Evolutionary conservation across 2,888 invertebrate genomes (phyloP).

Genomic region (Auanema sp.): DNA sequence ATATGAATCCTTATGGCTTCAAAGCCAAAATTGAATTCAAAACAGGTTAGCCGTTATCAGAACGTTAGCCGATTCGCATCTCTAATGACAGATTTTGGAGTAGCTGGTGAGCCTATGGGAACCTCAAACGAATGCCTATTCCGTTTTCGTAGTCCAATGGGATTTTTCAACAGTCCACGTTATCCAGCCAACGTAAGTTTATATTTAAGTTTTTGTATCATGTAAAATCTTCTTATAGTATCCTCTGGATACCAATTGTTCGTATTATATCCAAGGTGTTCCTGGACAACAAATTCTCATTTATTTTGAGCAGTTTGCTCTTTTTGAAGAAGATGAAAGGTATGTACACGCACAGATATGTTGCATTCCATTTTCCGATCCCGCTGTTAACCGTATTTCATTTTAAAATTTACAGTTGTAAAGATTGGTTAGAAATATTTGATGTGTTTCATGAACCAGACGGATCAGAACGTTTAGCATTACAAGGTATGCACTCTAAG

Average conservation of each 20-base stretch:
- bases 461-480: slow-evolving; percentile 26
- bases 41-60: slow-evolving; percentile 61
- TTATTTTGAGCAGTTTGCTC: slow-evolving; percentile 61
- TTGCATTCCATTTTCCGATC: neutral
- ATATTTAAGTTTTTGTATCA: slow-evolving; percentile 1
- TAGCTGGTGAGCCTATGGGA: slow-evolving; percentile 65
- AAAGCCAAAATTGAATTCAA: slow-evolving; percentile 66
- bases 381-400: neutral
- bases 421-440: slow-evolving; percentile 60
- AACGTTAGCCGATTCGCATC: neutral
- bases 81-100: slow-evolving; percentile 65
- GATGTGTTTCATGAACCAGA: slow-evolving; percentile 49
- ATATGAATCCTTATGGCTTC: slow-evolving; percentile 62
- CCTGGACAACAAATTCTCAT: slow-evolving; percentile 57
- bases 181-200: slow-evolving; percentile 59
- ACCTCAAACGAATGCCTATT: slow-evolving; percentile 66
- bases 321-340: slow-evolving; percentile 20
- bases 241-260: slow-evolving; percentile 66
- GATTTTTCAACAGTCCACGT: slow-evolving; percentile 67
- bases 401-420: slow-evolving; percentile 36
- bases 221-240: slow-evolving; percentile 57
- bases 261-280: slow-evolving; percentile 66
- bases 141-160: slow-evolving; percentile 64
- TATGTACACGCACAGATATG: neutral
- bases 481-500: slow-evolving; percentile 16